Percentiles rank a stretch among this genome's conserved stretches.
Evolutionary conservation across 2,113 vertebrate genomes (phyloP).

Genomic region (Eurystomus gularis): DNA sequence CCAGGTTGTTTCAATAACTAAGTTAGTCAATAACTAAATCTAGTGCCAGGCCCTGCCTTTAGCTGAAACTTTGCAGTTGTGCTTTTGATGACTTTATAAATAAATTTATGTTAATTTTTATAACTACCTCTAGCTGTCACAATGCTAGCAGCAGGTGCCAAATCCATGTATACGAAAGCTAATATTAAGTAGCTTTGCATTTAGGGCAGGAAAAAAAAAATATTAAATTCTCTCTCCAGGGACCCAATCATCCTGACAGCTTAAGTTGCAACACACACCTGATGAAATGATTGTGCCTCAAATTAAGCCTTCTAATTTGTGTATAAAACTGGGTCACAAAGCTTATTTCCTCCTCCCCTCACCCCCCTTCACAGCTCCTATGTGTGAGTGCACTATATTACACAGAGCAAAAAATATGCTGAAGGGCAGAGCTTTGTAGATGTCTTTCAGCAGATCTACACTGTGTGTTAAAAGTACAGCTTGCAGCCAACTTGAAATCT

Average conservation of each 20-base stretch:
- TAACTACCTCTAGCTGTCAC: neutral
- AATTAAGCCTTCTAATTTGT: conserved; percentile 45
- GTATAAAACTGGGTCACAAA: conserved; percentile 26
- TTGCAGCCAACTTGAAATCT: neutral
- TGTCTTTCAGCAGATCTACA: neutral
- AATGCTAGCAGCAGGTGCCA: conserved; percentile 20
- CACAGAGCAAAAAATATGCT: neutral
- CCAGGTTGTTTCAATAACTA: neutral
- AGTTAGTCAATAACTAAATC: neutral
- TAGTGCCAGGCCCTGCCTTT: neutral
- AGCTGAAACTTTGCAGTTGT: neutral
- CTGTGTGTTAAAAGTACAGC: neutral
- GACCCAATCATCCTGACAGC: neutral
- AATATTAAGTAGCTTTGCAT: conserved; percentile 12
- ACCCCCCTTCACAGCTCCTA: neutral
- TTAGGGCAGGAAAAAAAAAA: neutral
- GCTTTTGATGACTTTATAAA: neutral
- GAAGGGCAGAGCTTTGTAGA: neutral
- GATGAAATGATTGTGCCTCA: conserved; percentile 26
- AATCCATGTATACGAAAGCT: neutral
- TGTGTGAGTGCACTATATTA: neutral
- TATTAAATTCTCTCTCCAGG: neutral
- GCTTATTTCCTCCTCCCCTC: neutral
- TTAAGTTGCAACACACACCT: conserved; percentile 19
- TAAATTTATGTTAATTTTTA: neutral